A percentile compares a stretch with the other conserved stretches of the same genome.
Conservation (phyloP, 1,140 invertebrate species). For the Microplitis demolitor region DNA sequence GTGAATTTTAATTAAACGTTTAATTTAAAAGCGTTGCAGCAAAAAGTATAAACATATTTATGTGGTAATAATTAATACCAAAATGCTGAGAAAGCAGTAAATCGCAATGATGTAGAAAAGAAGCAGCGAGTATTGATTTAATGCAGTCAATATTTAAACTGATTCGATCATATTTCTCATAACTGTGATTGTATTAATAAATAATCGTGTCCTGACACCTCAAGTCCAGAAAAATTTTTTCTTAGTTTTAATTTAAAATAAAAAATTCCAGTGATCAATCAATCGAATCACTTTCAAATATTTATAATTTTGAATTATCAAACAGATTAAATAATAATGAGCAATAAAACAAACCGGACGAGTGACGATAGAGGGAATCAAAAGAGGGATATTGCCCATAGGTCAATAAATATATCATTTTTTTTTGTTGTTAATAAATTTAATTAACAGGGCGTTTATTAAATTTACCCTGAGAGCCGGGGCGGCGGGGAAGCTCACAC, state of each 20-base stretch:
- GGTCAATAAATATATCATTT: slow-evolving; percentile 15
- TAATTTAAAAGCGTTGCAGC: too few species aligned
- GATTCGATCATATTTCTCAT: neutral
- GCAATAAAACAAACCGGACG: neutral
- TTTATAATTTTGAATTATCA: too few species aligned
- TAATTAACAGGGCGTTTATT: slow-evolving; percentile 29
- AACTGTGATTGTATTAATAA: neutral
- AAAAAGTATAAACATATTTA: too few species aligned
- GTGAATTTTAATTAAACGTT: too few species aligned
- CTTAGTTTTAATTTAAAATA: too few species aligned
- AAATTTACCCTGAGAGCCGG: slow-evolving; percentile 61
- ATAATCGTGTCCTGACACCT: too few species aligned
- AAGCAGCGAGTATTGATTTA: neutral
- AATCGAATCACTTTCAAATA: too few species aligned
- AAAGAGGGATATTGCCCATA: slow-evolving; percentile 21
- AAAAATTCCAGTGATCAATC: too few species aligned
- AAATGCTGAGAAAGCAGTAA: neutral
- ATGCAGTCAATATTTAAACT: neutral
- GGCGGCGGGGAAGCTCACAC: slow-evolving; percentile 70
- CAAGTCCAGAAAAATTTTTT: too few species aligned
- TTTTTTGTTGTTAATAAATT: neutral
- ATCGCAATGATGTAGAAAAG: neutral
- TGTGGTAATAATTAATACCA: neutral
- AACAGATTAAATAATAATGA: too few species aligned
- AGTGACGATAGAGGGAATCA: slow-evolving; percentile 13